Evolutionary conservation across 1,140 invertebrate genomes (phyloP).

Genomic region (Myzus persicae): DNA sequence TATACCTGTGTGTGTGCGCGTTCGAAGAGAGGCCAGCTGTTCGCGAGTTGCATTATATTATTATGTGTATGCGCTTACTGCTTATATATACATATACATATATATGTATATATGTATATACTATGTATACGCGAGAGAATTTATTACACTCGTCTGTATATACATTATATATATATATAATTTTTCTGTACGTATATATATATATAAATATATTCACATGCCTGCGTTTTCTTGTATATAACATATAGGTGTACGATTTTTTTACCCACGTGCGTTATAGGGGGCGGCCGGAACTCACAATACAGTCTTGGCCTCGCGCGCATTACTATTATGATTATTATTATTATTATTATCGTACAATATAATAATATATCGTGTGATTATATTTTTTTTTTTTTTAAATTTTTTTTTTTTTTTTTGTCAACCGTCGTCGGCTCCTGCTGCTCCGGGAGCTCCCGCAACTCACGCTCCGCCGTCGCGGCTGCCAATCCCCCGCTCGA

Average conservation of each 20-base stretch:
- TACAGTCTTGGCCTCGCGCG: slow-evolving; percentile 30
- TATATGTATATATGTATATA: neutral
- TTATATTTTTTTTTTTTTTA: neutral
- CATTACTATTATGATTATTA: neutral
- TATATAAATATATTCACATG: too few relatives aligned
- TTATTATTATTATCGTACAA: neutral
- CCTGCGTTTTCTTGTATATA: too few relatives aligned
- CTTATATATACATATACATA: too few relatives aligned
- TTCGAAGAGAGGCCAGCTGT: slow-evolving; percentile 15
- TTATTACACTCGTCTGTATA: neutral
- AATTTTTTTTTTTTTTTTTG: neutral
- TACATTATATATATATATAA: neutral
- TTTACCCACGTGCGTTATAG: neutral
- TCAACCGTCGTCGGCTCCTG: neutral
- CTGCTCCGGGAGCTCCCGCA: neutral
- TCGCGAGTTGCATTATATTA: neutral
- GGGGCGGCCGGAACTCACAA: slow-evolving; percentile 15
- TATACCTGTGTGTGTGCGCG: neutral
- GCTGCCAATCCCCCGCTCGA: neutral
- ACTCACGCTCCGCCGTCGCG: neutral
- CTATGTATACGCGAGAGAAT: neutral
- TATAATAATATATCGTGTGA: neutral
- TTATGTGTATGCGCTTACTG: too few relatives aligned
- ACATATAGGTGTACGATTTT: neutral
- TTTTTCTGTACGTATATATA: neutral